These are phyloP conservation scores for Flexamia atlantica DNA, from an alignment of 2,888 invertebrate species.

Conservation along the genomic window DNA sequence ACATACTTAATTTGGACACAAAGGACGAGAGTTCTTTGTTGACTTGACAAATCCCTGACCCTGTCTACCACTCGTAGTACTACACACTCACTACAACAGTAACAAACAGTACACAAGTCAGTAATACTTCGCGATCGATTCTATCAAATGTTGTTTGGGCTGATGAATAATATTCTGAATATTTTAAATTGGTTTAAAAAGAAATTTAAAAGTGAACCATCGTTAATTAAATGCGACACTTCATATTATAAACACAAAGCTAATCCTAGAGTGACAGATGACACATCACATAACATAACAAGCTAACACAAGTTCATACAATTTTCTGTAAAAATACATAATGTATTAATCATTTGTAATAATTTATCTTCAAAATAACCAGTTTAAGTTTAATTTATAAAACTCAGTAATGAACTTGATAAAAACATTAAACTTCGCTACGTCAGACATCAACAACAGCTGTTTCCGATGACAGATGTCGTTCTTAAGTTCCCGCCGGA, in stretches of 20 bases:
- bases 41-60: conserved; percentile 64
- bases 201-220: background rate
- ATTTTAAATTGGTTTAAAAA: background rate
- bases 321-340: no score
- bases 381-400: no score
- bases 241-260: background rate
- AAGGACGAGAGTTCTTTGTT: conserved; percentile 58
- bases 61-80: conserved; percentile 60
- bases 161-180: background rate
- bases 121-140: conserved; percentile 43
- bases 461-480: conserved; percentile 11
- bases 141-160: conserved; percentile 15
- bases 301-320: no score
- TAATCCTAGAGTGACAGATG: background rate
- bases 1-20: conserved; percentile 49
- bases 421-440: no score
- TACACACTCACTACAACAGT: conserved; percentile 51
- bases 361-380: no score
- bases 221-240: no score
- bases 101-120: conserved; percentile 34
- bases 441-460: conserved; percentile 14
- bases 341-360: no score
- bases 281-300: background rate
- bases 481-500: background rate
- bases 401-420: no score